Percentiles rank a stretch among this genome's conserved stretches.
phyloP scores from a whole-genome alignment of 2,888 invertebrate species.

The Carterocephalus palaemon region DNA sequence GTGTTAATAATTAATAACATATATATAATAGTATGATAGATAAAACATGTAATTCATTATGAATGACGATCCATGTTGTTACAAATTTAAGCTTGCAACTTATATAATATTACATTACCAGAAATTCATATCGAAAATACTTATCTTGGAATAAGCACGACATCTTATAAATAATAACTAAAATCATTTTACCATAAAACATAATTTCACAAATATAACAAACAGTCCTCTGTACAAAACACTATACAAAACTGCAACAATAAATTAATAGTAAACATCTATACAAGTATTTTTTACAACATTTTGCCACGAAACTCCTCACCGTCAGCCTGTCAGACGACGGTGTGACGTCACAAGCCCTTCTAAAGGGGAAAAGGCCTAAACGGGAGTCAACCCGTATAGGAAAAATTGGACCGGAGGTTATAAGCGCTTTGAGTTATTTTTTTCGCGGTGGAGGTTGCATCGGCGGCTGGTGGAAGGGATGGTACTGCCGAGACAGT shows the following conservation, averaged over 20 bases:
- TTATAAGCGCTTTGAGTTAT: constrained; percentile 39
- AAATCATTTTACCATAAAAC: constrained; percentile 11
- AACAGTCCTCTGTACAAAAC: constrained; percentile 12
- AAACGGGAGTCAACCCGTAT: constrained; percentile 51
- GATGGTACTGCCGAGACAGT: constrained; percentile 63
- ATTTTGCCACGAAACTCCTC: constrained; percentile 26
- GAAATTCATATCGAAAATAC: too few relatives aligned
- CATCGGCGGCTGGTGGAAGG: constrained; percentile 69
- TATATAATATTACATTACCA: too few relatives aligned
- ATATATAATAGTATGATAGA: too few relatives aligned
- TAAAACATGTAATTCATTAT: too few relatives aligned
- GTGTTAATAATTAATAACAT: too few relatives aligned
- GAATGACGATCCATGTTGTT: too few relatives aligned
- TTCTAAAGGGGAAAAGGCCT: constrained; percentile 42
- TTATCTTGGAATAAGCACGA: neutral
- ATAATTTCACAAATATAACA: constrained; percentile 4
- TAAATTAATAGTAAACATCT: constrained; percentile 1
- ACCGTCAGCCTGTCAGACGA: neutral
- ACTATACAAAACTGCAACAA: constrained; percentile 4
- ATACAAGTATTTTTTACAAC: constrained; percentile 25
- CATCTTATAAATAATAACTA: neutral
- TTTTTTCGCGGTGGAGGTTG: constrained; percentile 58
- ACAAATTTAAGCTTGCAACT: too few relatives aligned
- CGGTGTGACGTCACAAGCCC: constrained; percentile 32
- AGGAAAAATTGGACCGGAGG: constrained; percentile 49